These are phyloP conservation scores for Artemia franciscana DNA, from an alignment of 1,140 invertebrate species.

Conservation along the genomic window DNA sequence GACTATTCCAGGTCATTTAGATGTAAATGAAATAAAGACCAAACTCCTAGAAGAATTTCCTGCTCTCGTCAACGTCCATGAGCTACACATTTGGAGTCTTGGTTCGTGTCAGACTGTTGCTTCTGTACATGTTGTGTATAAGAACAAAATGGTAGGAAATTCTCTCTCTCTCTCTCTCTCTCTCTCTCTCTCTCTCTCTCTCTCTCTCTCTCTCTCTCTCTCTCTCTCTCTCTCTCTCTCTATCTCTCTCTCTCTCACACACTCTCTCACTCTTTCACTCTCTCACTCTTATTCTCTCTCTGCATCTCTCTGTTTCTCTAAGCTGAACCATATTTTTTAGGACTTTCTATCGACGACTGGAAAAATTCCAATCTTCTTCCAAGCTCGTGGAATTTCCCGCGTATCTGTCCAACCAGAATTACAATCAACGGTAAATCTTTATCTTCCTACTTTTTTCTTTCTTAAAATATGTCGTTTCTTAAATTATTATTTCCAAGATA, in stretches of 20 bases:
- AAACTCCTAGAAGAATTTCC: slow-evolving; percentile 43
- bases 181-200: slow-evolving; percentile 3
- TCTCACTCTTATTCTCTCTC: no score
- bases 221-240: no score
- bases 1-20: slow-evolving; percentile 52
- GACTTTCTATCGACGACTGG: slow-evolving; percentile 23
- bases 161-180: slow-evolving; percentile 1
- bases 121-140: slow-evolving; percentile 46
- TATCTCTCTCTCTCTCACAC: no score
- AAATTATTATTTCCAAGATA: no score
- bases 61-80: slow-evolving; percentile 49
- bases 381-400: slow-evolving; percentile 42
- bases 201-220: no score
- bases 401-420: slow-evolving; percentile 59
- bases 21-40: slow-evolving; percentile 36
- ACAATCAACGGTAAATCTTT: no score
- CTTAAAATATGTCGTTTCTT: no score
- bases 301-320: no score
- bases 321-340: slow-evolving; percentile 2
- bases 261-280: no score
- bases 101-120: slow-evolving; percentile 40
- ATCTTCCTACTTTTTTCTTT: no score
- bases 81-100: slow-evolving; percentile 56
- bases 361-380: slow-evolving; percentile 38
- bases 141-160: slow-evolving; percentile 28